Base-by-base conservation (phyloP, 2,888 invertebrate species). In the Oxyteleia sp. region DNA sequence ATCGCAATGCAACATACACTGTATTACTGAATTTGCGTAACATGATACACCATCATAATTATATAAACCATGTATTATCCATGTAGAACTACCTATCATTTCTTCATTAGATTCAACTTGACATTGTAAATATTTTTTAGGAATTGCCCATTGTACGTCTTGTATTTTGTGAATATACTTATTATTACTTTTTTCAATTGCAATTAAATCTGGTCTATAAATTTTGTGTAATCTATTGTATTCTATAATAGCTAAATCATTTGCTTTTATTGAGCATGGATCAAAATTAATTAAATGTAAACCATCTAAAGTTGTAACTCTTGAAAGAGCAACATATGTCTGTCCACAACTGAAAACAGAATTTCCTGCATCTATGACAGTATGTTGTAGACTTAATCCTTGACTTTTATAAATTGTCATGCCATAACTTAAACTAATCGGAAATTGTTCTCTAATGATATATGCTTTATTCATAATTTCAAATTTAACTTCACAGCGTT, bases 401-500 rank as follows among this genome's bases (percentile, higher is more conserved):
- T 32, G 32, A 32, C 32, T 32, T 32, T 32, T 32, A 32, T 32
- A 8, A 32, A 32, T 32, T 8, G 32, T 32, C 5, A 32, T 32
- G 8, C 32, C 32, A 32, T 32, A 32, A 32, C 32, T 32, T 10
- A 32, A 32, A 32, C 41, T 41, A 89, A 69, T 69, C 0, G 68
- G 53, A 51, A 61, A 61, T 13, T 78, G 69, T 15, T 61, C 38
- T 1, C 68, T 35, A 18, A 47, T 55, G 1, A 69, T 23, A 32
- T 18, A 81, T 18, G 51, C 35, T 64, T 59, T 49, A 55, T 64
- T 32, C 16, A 75, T 75, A 8, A 82, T 38, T 63, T 84, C 63
- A 72, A 89, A 88, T 76, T 89, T 88, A 8, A 82, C 75, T 29
- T 74, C 79, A 29, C 71, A 78, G n/a, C 82, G 66, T 47, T 86